Conservation (phyloP, 2,797 vertebrate species). For the Microctenopoma lineatum region DNA sequence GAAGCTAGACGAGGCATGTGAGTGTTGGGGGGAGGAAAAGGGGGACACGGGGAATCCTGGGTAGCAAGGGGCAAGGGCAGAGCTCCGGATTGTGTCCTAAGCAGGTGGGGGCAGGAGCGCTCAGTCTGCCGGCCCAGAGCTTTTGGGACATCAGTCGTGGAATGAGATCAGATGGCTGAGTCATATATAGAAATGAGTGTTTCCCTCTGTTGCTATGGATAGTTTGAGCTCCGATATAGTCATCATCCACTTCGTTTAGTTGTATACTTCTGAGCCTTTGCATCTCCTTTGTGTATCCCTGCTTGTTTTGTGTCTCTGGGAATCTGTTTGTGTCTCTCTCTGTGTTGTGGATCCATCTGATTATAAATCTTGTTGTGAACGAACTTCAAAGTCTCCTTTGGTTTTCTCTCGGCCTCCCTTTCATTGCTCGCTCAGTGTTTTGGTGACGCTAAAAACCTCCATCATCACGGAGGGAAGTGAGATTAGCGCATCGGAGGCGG, state of each 20-base stretch:
- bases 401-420: conserved; percentile 22
- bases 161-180: conserved; percentile 35
- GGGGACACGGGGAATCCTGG: conserved; percentile 43
- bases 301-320: conserved; percentile 28
- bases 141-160: conserved; percentile 35
- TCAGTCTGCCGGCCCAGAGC: conserved; percentile 3
- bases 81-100: conserved; percentile 24
- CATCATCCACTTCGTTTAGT: not conserved
- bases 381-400: conserved; percentile 40
- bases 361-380: conserved; percentile 33
- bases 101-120: conserved; percentile 19
- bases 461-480: conserved; percentile 26
- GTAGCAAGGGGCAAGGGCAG: conserved; percentile 27
- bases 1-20: conserved; percentile 27
- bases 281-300: conserved; percentile 26
- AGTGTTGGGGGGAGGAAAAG: conserved; percentile 50
- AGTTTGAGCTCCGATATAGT: conserved; percentile 12
- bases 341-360: conserved; percentile 35
- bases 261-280: conserved; percentile 27
- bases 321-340: conserved; percentile 31
- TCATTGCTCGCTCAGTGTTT: conserved; percentile 15
- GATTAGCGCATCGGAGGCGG: conserved; percentile 49
- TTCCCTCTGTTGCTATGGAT: conserved; percentile 17
- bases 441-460: conserved; percentile 38
- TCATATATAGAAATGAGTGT: conserved; percentile 35